Percentiles rank a stretch among this genome's conserved stretches.
phyloP scores from a whole-genome alignment of 2,113 vertebrate species.

The Gymnogyps californianus region DNA sequence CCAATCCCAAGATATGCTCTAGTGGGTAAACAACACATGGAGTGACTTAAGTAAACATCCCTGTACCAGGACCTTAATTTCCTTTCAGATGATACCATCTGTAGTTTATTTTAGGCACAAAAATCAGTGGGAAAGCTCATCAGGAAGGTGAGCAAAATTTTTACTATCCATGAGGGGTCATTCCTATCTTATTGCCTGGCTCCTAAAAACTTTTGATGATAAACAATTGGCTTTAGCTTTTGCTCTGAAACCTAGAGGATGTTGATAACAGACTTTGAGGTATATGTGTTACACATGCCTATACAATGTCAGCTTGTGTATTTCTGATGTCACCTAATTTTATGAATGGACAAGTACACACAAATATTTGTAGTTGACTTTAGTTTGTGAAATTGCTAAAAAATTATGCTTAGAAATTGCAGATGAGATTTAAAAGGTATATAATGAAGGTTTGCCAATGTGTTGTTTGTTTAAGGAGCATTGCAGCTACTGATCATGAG shows the following conservation, averaged over 20 bases:
- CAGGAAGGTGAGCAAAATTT: neutral
- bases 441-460: neutral
- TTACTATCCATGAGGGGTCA: neutral
- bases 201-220: neutral
- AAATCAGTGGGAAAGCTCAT: neutral
- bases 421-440: neutral
- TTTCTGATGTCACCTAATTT: neutral
- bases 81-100: neutral
- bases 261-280: neutral
- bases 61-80: neutral
- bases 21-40: neutral
- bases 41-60: neutral
- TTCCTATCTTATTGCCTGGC: neutral
- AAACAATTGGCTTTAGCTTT: neutral
- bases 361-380: neutral
- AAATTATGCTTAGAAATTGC: neutral
- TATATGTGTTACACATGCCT: neutral
- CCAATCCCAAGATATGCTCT: neutral
- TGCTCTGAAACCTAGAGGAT: neutral
- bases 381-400: neutral
- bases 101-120: neutral
- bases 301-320: neutral
- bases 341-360: neutral
- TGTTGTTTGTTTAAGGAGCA: constrained; percentile 84
- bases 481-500: constrained; percentile 96